These are phyloP conservation scores for Nasua narica DNA, from an alignment of 2,797 vertebrate genomes.

Conservation along the genomic window DNA sequence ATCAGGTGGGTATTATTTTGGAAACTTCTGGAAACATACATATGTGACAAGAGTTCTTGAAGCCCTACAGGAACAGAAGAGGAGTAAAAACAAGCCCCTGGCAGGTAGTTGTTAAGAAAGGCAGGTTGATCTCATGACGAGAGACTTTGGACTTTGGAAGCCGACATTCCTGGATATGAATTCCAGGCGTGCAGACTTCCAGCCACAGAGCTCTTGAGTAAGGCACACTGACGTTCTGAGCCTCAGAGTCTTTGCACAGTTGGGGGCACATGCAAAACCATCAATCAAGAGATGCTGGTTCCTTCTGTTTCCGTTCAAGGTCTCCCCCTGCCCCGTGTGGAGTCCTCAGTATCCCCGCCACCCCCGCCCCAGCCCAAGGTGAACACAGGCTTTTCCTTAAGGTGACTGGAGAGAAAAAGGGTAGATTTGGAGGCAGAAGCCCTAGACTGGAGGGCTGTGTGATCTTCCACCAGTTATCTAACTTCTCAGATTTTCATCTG, in stretches of 20 bases:
- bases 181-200: not conserved
- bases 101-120: not conserved
- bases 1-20: not conserved
- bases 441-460: fast-evolving
- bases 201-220: not conserved
- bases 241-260: not conserved
- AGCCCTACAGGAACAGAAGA: not conserved
- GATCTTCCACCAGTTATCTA: fast-evolving
- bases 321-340: fast-evolving
- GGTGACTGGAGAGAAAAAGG: not conserved
- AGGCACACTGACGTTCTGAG: fast-evolving
- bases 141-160: not conserved
- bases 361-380: fast-evolving
- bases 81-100: not conserved
- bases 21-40: not conserved
- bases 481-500: not conserved
- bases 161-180: not conserved
- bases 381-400: not conserved
- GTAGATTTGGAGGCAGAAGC: fast-evolving
- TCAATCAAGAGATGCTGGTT: not conserved
- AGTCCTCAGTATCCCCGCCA: fast-evolving
- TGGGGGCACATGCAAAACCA: fast-evolving
- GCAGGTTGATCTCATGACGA: not conserved
- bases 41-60: not conserved
- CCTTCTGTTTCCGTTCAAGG: not conserved